Evolutionary conservation across 1,140 invertebrate genomes (phyloP).

Genomic region (Sitophilus oryzae): DNA sequence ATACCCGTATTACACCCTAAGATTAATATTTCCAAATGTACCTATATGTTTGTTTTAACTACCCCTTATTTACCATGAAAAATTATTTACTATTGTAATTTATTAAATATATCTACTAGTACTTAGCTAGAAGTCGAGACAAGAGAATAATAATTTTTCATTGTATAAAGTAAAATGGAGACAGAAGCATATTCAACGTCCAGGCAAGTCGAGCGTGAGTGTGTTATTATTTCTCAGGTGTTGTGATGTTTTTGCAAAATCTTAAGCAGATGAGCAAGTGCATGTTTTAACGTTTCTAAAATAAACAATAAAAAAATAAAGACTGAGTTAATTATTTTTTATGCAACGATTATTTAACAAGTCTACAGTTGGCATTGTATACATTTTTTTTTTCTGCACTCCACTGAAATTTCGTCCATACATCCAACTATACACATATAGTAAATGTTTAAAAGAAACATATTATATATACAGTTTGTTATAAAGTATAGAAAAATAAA

Average conservation of each 20-base stretch:
- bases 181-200: slow-evolving; percentile 10
- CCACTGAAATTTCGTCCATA: too few species aligned
- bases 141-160: slow-evolving; percentile 2
- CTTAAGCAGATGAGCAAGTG: slow-evolving; percentile 18
- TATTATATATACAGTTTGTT: too few species aligned
- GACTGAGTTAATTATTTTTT: slow-evolving; percentile 29
- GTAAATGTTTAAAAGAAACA: too few species aligned
- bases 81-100: neutral
- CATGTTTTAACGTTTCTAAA: slow-evolving; percentile 23
- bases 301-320: slow-evolving; percentile 25
- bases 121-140: neutral
- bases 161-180: neutral
- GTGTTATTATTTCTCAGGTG: slow-evolving; percentile 24
- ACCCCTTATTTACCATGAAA: slow-evolving; percentile 9
- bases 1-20: slow-evolving; percentile 24
- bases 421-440: too few species aligned
- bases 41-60: slow-evolving; percentile 19
- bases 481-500: too few species aligned
- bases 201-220: slow-evolving; percentile 29
- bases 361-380: too few species aligned
- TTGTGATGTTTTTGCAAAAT: slow-evolving; percentile 25
- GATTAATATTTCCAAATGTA: slow-evolving; percentile 5
- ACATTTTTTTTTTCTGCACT: too few species aligned
- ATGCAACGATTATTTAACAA: slow-evolving; percentile 5
- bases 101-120: neutral